These are phyloP conservation scores for Streblospio benedicti DNA, from an alignment of 1,140 invertebrate genomes.

Conservation along the genomic window DNA sequence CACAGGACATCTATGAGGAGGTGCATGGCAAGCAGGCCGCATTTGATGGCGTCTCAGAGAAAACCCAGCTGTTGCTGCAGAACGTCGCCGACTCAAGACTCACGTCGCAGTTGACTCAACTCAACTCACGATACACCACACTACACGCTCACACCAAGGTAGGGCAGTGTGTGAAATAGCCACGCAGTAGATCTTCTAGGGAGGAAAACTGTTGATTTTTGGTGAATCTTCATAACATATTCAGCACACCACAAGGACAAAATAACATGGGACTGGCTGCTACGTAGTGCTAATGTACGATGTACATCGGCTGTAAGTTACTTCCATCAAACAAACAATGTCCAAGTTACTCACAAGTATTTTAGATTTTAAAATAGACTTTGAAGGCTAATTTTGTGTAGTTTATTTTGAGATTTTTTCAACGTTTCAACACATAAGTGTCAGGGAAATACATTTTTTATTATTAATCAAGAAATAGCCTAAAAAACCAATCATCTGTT, in stretches of 20 bases:
- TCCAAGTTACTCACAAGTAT: too few relatives aligned
- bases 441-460: not conserved
- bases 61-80: slow-evolving; percentile 37
- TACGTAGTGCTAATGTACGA: too few relatives aligned
- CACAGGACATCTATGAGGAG: slow-evolving; percentile 32
- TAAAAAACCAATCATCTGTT: not conserved
- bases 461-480: not conserved
- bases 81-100: slow-evolving; percentile 67
- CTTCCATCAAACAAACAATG: too few relatives aligned
- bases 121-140: slow-evolving; percentile 83
- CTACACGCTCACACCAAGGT: slow-evolving; percentile 76
- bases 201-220: too few relatives aligned
- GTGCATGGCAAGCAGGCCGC: slow-evolving; percentile 32
- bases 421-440: too few relatives aligned
- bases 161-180: not conserved
- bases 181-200: not conserved
- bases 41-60: slow-evolving; percentile 38
- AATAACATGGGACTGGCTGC: too few relatives aligned
- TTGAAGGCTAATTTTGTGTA: too few relatives aligned
- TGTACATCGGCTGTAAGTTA: too few relatives aligned
- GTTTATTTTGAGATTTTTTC: too few relatives aligned
- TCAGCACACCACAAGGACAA: too few relatives aligned
- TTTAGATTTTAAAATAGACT: too few relatives aligned
- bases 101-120: slow-evolving; percentile 76
- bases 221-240: too few relatives aligned